Evolutionary conservation across 1,140 invertebrate genomes (phyloP), one percentile per base, ranked within the genome.

Genomic region (Harlomillsia oculata): DNA sequence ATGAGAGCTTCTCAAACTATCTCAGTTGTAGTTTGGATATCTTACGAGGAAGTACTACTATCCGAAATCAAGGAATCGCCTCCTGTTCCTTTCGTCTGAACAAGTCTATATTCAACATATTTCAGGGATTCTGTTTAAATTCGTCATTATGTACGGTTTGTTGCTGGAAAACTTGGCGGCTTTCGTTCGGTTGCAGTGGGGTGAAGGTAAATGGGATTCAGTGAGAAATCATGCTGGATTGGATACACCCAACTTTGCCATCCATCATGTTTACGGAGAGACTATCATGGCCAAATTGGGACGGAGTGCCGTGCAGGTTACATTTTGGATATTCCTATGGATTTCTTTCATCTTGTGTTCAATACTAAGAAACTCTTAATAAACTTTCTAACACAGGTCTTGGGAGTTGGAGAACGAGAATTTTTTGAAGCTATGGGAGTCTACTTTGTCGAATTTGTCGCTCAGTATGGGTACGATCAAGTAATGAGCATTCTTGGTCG

Each of bases 181-280:
- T 69, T 95, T 87, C 73, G 85, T 97, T 60, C 83, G 86, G 52
- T 78, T 83, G 63, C 82, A 81, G 3, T 96, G 94, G 72, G 93
- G 93, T 0, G 89, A 95, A 68, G 87, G 93, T 29, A 80, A 82
- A 68, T 96, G 91, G 92, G 86, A 87, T 67, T 82, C 85, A 71
- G 89, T 87, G 30, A 73, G 90, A 56, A 73, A 83, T 50, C 78
- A 83, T 63, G 88, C 88, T 0, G 79, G 80, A 5, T 82, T 96
- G 1, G 83, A 91, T 60, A 81, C 89, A 61, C 82, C 86, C 2
- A 84, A 84, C 41, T 97, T 96, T 74, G 84, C 84, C 61, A 88
- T 90, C 20, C 89, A 94, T 72, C 85, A 94, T 68, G 86, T 93
- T 13, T 97, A 95, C 73, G 83, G 88, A 0, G 93, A 97, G 72